Evolutionary conservation across 2,888 invertebrate species (phyloP).

Genomic region (Lepidocyrtinus sp.): DNA sequence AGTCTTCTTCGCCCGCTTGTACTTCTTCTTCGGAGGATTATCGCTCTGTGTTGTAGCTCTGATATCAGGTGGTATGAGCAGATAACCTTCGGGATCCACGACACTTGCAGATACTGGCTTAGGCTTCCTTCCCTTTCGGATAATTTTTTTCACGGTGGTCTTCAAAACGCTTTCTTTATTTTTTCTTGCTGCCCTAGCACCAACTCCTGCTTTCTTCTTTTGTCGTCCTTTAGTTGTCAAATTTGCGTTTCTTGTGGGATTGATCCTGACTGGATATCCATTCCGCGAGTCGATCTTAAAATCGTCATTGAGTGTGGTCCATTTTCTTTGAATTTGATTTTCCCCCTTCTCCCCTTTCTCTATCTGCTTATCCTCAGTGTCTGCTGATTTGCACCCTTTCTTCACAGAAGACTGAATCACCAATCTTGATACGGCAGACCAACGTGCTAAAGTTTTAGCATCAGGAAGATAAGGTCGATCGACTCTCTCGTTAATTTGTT

Average conservation of each 20-base stretch:
- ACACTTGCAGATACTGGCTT: background rate
- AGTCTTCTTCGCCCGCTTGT: background rate
- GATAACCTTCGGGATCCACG: background rate
- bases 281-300: background rate
- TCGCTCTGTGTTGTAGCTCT: background rate
- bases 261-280: background rate
- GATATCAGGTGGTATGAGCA: background rate
- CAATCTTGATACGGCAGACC: constrained; percentile 44
- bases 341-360: background rate
- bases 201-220: background rate
- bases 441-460: constrained; percentile 28
- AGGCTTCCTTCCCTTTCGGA: no score
- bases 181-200: background rate
- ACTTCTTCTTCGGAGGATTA: background rate
- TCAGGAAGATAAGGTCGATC: constrained; percentile 59
- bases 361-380: constrained; percentile 26
- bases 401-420: no score
- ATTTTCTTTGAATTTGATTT: constrained; percentile 2
- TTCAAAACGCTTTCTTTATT: background rate
- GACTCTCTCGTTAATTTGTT: constrained; percentile 43
- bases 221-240: no score
- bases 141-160: no score
- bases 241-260: background rate
- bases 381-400: no score
- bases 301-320: background rate